Evolutionary conservation across 2,797 vertebrate species (phyloP), one percentile per base, ranked within the genome.

Genomic region (Tachyglossus aculeatus): DNA sequence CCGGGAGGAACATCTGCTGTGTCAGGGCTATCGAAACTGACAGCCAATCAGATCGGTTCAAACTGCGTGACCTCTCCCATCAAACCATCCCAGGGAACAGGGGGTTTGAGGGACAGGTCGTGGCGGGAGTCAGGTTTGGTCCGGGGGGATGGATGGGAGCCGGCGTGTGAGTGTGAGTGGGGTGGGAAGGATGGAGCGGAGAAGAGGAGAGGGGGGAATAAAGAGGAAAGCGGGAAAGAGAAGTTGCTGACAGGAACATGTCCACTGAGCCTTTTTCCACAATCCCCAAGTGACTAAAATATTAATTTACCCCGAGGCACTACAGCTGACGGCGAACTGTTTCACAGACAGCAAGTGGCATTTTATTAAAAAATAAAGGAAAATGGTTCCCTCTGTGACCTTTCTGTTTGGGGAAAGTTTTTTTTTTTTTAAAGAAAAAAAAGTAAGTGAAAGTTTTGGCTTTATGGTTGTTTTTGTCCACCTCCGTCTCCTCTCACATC

Each of bases 261-360:
- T 90, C 89, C 89, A 63, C 71, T 37, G 80, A 88, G 90, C 79
- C 81, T 92, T 89, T 78, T 77, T 88, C 91, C 89, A 72, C 80
- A 82, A 93, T 92, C 92, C 96, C 91, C 94, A 86, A 92, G 95
- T 94, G 96, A 95, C 88, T 96, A 89, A 97, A 97, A 98, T 97
- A 96, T 97, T 96, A 96, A 97, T 97, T 94, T 95, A 90, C 93
- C 96, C 96, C 88, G 89, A 66, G 94, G 96, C 95, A 78, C 92
- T 89, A 90, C 84, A 90, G 92, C 90, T 92, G 94, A 93, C 81
- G 89, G 91, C 60, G 57, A 87, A 91, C 92, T 87, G 93, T 78
- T 93, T 81, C 90, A 88, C 90, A 89, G 93, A 92, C 91, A 92
- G 92, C 94, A 94, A 96, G 94, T 94, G 94, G 91, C 93, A 89